Evolutionary conservation across 2,888 invertebrate species (phyloP).

Genomic region (Pyralis farinalis): DNA sequence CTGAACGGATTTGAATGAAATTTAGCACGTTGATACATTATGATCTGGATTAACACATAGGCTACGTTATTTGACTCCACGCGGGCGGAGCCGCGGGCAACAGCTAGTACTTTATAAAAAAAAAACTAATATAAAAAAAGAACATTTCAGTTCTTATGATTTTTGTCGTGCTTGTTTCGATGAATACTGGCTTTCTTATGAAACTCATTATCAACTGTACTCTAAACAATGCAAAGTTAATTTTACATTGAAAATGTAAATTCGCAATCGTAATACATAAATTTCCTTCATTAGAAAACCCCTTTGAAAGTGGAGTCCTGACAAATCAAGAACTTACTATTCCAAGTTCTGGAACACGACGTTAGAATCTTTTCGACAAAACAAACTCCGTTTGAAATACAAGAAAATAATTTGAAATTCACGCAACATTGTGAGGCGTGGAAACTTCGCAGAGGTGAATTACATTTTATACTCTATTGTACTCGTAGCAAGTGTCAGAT

Average conservation of each 20-base stretch:
- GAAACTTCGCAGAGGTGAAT: slow-evolving; percentile 1
- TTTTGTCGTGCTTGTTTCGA: too few relatives aligned
- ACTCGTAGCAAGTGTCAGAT: neutral
- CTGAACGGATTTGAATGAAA: too few relatives aligned
- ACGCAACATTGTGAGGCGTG: slow-evolving; percentile 1
- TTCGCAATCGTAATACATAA: neutral
- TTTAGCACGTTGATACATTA: too few relatives aligned
- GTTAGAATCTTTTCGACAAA: neutral
- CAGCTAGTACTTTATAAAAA: too few relatives aligned
- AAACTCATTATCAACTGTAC: neutral
- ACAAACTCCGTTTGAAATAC: slow-evolving; percentile 3
- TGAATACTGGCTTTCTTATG: too few relatives aligned
- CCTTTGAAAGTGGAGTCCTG: slow-evolving; percentile 2
- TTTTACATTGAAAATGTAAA: neutral
- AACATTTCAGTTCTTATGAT: too few relatives aligned
- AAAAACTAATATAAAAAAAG: too few relatives aligned
- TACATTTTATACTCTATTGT: slow-evolving; percentile 3
- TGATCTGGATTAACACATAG: too few relatives aligned
- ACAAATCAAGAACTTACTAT: slow-evolving; percentile 9
- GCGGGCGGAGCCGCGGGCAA: too few relatives aligned
- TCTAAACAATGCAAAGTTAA: neutral
- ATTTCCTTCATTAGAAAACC: slow-evolving; percentile 4
- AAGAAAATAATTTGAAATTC: slow-evolving; percentile 8
- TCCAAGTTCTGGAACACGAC: slow-evolving; percentile 5
- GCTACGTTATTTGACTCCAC: too few relatives aligned